Evolutionary conservation across 2,113 vertebrate species (phyloP).

Genomic region (Parus major): DNA sequence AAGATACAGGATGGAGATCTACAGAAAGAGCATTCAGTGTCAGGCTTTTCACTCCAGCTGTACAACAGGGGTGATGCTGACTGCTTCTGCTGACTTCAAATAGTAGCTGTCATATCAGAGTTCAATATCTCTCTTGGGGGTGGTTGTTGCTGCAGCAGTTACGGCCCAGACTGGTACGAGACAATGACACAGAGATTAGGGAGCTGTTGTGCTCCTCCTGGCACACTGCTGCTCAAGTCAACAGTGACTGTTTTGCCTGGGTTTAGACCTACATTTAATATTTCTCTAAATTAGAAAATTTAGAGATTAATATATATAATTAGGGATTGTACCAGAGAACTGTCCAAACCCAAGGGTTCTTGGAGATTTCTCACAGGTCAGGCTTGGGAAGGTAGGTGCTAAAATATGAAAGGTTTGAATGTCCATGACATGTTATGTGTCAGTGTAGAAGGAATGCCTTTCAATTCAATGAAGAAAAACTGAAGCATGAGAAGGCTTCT

Average conservation of each 20-base stretch:
- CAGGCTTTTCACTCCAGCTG: background rate
- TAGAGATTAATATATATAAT: background rate
- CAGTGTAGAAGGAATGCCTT: background rate
- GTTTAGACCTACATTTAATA: background rate
- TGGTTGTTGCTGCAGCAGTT: background rate
- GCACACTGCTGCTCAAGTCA: background rate
- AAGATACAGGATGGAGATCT: background rate
- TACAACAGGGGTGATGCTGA: background rate
- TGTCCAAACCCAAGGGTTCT: background rate
- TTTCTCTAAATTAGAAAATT: background rate
- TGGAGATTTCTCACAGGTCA: background rate
- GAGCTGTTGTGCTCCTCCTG: background rate
- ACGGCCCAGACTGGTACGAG: background rate
- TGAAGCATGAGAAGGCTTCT: background rate
- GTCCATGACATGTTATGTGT: background rate
- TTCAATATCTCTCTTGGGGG: background rate
- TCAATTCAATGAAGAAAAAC: background rate
- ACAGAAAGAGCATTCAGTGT: accelerated
- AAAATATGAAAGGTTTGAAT: background rate
- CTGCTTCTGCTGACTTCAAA: background rate
- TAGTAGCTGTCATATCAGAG: background rate
- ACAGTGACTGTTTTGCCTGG: background rate
- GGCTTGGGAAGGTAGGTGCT: background rate
- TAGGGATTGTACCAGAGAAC: background rate
- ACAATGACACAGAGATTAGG: background rate